Evolutionary conservation across 2,113 vertebrate genomes (phyloP).

Genomic region (Chrysochloris asiatica): DNA sequence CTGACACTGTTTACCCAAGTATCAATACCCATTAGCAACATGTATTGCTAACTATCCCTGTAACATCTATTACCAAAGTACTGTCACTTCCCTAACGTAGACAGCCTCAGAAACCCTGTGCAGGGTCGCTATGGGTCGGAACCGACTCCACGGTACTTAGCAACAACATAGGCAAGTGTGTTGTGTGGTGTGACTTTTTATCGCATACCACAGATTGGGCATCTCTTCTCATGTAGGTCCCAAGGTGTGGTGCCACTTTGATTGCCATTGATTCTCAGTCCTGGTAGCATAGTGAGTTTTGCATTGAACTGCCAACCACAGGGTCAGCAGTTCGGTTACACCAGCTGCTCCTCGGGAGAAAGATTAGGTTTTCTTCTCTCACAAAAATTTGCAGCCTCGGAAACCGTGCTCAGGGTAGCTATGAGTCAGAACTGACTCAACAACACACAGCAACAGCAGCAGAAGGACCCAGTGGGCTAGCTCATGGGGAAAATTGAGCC

Average conservation of each 20-base stretch:
- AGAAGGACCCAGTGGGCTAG: background rate
- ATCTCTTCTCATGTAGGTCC: background rate
- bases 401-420: too few species aligned
- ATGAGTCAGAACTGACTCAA: too few species aligned
- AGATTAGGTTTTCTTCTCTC: too few species aligned
- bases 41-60: background rate
- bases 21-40: constrained; percentile 21
- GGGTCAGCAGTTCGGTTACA: too few species aligned
- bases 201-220: background rate
- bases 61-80: constrained; percentile 15
- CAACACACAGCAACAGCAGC: too few species aligned
- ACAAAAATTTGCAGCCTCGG: too few species aligned
- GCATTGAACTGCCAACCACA: too few species aligned
- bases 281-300: too few species aligned
- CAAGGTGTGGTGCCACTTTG: constrained; percentile 34
- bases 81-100: background rate
- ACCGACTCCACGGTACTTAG: too few species aligned
- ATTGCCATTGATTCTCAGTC: background rate
- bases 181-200: background rate
- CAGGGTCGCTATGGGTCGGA: too few species aligned
- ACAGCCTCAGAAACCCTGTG: too few species aligned
- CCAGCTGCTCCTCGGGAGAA: too few species aligned
- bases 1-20: constrained; percentile 33
- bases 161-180: background rate
- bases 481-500: constrained; percentile 1